phyloP scores from a whole-genome alignment of 2,113 vertebrate species.

The Danionella cerebrum region DNA sequence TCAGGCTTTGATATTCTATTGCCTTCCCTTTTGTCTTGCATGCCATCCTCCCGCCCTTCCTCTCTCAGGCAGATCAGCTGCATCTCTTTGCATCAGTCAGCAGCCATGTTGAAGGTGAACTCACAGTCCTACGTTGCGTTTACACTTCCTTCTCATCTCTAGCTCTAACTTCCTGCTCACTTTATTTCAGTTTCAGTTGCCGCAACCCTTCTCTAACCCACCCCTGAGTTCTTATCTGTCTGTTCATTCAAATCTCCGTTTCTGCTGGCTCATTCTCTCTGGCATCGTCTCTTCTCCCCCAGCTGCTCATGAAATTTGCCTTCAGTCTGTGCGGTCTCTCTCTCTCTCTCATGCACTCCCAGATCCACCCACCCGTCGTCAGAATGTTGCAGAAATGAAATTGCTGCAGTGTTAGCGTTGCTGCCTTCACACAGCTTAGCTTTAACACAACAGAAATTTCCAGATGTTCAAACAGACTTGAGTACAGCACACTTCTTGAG shows the following conservation, averaged over 20 bases:
- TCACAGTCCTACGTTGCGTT: slow-evolving; percentile 14
- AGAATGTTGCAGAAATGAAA: background rate
- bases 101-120: slow-evolving; percentile 80
- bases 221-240: background rate
- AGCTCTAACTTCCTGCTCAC: slow-evolving; percentile 43
- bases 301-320: slow-evolving; percentile 2
- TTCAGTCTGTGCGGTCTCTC: slow-evolving; percentile 49
- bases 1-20: too few species aligned
- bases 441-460: background rate
- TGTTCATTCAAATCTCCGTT: background rate
- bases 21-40: background rate
- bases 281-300: background rate
- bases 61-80: slow-evolving; percentile 75
- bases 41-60: background rate
- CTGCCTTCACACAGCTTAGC: background rate
- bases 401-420: background rate
- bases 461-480: background rate
- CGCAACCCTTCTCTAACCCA: background rate
- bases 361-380: background rate
- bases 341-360: background rate
- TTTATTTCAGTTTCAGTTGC: background rate
- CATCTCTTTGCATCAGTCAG: slow-evolving; percentile 86
- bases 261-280: background rate
- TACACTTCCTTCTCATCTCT: background rate
- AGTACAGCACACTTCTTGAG: background rate